phyloP scores from a whole-genome alignment of 2,113 vertebrate species.

The Trogon melanurus region DNA sequence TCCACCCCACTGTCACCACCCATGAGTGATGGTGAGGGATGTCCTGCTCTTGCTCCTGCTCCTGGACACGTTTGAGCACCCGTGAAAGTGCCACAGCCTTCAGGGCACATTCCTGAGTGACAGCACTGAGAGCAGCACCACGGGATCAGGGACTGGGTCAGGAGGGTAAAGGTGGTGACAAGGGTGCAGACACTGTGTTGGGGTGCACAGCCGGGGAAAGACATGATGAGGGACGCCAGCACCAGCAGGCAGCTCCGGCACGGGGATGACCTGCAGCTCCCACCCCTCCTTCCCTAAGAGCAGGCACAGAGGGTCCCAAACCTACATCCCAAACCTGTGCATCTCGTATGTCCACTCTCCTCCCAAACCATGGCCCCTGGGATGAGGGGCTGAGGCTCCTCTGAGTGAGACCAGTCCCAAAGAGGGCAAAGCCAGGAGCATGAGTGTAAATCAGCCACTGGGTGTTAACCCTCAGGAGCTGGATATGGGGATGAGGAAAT shows the following conservation, averaged over 20 bases:
- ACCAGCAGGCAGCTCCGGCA: neutral
- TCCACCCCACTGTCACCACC: neutral
- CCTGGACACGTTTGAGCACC: rapidly evolving
- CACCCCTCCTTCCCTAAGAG: rapidly evolving
- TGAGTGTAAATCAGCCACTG: rapidly evolving
- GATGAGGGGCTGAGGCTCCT: neutral
- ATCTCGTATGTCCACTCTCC: neutral
- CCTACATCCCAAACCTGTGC: neutral
- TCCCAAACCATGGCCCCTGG: neutral
- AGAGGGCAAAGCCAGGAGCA: neutral
- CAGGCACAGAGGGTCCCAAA: rapidly evolving
- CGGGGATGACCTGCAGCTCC: neutral
- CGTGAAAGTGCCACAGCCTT: rapidly evolving
- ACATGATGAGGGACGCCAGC: rapidly evolving
- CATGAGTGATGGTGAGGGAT: rapidly evolving
- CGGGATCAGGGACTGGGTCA: neutral
- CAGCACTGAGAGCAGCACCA: neutral
- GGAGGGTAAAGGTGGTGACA: neutral
- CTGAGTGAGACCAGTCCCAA: neutral
- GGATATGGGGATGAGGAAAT: neutral
- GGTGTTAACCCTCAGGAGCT: neutral
- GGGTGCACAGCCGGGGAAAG: neutral
- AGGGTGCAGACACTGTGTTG: neutral
- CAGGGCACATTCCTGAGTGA: neutral
- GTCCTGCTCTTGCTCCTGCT: neutral